Conservation (phyloP, 1,140 invertebrate genomes). For the Nixonia krombeini region DNA sequence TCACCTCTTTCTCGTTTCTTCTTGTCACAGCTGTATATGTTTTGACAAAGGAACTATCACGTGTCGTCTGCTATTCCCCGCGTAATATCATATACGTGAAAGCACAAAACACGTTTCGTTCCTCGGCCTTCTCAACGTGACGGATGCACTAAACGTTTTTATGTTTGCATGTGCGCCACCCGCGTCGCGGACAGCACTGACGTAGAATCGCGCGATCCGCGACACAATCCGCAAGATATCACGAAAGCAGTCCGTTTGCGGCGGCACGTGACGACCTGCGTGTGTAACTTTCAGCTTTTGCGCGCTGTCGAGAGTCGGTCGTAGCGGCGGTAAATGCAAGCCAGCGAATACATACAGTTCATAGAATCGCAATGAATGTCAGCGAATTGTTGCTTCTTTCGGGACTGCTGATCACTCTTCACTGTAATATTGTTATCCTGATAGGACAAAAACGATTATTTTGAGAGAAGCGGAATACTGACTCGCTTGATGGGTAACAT, state of each 20-base stretch:
- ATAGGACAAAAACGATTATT: not conserved
- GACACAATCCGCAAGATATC: constrained; percentile 10
- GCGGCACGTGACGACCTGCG: constrained; percentile 26
- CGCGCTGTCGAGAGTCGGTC: not conserved
- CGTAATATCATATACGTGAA: constrained; percentile 8
- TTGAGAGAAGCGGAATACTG: too few relatives aligned
- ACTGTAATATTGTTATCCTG: not conserved
- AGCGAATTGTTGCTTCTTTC: not conserved
- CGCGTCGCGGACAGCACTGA: constrained; percentile 22
- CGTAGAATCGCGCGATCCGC: constrained; percentile 25
- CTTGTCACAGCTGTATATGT: not conserved
- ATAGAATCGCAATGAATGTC: constrained; percentile 4
- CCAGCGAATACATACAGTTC: constrained; percentile 3
- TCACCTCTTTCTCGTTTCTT: not conserved
- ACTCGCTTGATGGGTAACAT: not conserved
- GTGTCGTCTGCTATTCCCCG: not conserved
- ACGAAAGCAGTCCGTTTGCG: constrained; percentile 1
- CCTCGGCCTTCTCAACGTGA: not conserved
- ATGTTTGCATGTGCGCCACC: constrained; percentile 9
- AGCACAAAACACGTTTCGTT: not conserved
- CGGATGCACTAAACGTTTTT: not conserved
- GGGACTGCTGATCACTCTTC: not conserved
- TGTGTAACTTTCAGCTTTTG: not conserved
- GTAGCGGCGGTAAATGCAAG: too few relatives aligned
- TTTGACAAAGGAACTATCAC: constrained; percentile 1